phyloP scores from a whole-genome alignment of 2,888 invertebrate genomes.

The Steinernema scapterisci region DNA sequence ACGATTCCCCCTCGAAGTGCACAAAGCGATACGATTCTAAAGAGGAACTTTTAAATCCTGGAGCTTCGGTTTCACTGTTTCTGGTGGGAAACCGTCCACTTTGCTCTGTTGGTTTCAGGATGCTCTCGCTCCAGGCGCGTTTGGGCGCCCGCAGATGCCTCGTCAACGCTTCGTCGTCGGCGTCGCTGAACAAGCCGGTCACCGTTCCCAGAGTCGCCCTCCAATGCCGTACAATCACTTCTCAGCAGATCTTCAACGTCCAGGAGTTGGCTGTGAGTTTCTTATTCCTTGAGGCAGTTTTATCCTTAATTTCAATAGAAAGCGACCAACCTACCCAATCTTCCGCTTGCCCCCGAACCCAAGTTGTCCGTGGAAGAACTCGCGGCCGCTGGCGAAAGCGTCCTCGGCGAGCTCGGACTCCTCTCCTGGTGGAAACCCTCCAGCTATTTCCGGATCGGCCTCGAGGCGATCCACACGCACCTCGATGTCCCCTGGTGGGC shows the following conservation, averaged over 20 bases:
- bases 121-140: not conserved
- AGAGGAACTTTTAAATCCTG: not conserved
- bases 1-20: not conserved
- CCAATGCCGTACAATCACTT: constrained; percentile 40
- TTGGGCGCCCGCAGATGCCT: constrained; percentile 10
- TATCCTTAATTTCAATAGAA: not conserved
- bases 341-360: constrained; percentile 30
- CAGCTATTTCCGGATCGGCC: constrained; percentile 79
- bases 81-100: not conserved
- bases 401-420: constrained; percentile 60
- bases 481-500: constrained; percentile 91
- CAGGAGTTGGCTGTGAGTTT: constrained; percentile 33
- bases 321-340: constrained; percentile 5
- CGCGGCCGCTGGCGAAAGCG: constrained; percentile 47
- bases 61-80: not conserved
- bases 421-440: constrained; percentile 77
- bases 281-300: not conserved
- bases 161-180: constrained; percentile 11
- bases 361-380: constrained; percentile 32
- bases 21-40: not conserved
- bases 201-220: not conserved
- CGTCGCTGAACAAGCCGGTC: not conserved
- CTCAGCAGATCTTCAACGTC: constrained; percentile 46
- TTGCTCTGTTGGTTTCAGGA: not conserved
- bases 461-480: constrained; percentile 83